These are phyloP conservation scores for Heliothis subflexa DNA, from an alignment of 1,140 invertebrate genomes.

Conservation along the genomic window DNA sequence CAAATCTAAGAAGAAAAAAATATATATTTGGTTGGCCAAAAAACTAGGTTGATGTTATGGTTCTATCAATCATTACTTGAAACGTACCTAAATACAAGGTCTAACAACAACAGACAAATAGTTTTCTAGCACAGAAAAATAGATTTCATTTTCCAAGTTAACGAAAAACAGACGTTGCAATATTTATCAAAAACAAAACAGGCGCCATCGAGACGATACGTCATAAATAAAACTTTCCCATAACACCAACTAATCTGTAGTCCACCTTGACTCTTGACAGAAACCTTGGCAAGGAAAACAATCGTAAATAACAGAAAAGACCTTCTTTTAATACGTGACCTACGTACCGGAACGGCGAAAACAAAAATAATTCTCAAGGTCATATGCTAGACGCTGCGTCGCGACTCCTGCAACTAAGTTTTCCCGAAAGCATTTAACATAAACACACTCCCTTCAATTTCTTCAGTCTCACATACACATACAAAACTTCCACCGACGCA, in stretches of 20 bases:
- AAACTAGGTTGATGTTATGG: no score
- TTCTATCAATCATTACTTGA: no score
- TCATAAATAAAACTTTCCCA: background rate
- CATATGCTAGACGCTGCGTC: background rate
- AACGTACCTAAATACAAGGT: no score
- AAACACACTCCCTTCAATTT: background rate
- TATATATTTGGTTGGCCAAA: no score
- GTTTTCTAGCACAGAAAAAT: no score
- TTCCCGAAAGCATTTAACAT: background rate
- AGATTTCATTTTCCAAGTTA: no score
- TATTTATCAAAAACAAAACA: background rate
- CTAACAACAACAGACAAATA: no score
- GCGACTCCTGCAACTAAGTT: background rate
- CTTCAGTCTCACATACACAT: no score
- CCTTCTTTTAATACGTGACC: background rate
- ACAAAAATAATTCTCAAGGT: background rate
- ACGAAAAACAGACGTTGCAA: no score
- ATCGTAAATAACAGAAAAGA: conserved; percentile 4
- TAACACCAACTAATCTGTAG: background rate
- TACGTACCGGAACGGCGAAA: background rate
- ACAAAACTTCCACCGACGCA: no score
- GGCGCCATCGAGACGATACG: background rate
- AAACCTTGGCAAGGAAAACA: conserved; percentile 4
- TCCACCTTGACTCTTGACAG: conserved; percentile 2
- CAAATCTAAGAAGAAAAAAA: no score